Base-by-base conservation (phyloP, 2,113 vertebrate species). In the Polyodon spathula region DNA sequence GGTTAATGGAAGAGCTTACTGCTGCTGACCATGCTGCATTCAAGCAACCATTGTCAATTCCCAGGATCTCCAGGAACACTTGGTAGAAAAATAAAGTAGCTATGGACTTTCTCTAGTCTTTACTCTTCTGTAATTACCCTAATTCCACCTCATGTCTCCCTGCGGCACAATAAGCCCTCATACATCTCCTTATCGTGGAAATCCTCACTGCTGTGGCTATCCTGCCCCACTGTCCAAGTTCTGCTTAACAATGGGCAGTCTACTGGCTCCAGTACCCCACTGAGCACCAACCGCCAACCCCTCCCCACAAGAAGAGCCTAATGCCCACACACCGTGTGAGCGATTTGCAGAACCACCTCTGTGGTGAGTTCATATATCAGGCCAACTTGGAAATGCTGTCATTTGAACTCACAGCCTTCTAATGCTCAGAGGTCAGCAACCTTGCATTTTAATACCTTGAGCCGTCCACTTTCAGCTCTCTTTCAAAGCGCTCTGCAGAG, bases 371-470 rank as follows among this genome's bases (percentile, higher is more conserved):
- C 76, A 78, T 80, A 80, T 77, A 78, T 68, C 69, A 74, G 75
- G 73, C 72, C 74, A 75, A 75, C 71, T 75, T 76, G 72, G 78
- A 79, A 77, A 81, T 72, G 65, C 74, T 73, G 72, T 63, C 75
- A 74, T 81, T 82, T 81, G 76, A 85, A 83, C 73, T 78, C 67
- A 68, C 75, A 27, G 74, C 73, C 72, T 75, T 80, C 68, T 72
- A 73, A 73, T 78, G 73, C 66, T 70, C 64, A 69, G 68, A 77
- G 81, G 81, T 87, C 81, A 85, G 81, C 68, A 81, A 78, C 76
- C 71, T 71, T 74, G 70, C 73, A 51, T 71, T 70, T 76, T 81
- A 71, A 72, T 64, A 66, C 61, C 17, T 64, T 68, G 46, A 46
- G 14, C 54, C 59, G 63, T 67, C 58, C 70, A 38, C 40, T 70